A percentile compares a stretch with the other conserved stretches of the same genome.
phyloP scores from a whole-genome alignment of 2,888 invertebrate species.

The Piscicola geometra region DNA sequence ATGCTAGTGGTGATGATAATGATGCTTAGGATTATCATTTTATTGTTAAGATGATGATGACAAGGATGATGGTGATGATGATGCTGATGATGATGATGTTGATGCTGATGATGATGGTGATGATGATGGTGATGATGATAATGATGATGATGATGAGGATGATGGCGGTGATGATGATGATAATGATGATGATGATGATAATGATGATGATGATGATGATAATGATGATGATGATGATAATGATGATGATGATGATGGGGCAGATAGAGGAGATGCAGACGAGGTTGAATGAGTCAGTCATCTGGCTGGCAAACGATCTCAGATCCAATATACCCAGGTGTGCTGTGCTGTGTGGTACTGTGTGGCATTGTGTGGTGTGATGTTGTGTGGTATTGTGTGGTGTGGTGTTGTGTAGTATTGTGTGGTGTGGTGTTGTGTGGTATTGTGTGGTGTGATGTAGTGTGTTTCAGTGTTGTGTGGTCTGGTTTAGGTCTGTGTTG shows the following conservation, averaged over 20 bases:
- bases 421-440: too few species aligned
- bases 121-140: slow-evolving; percentile 14
- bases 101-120: slow-evolving; percentile 1
- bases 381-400: too few species aligned
- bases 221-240: too few species aligned
- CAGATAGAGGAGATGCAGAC: slow-evolving; percentile 30
- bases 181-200: not conserved
- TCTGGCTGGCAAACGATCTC: slow-evolving; percentile 25
- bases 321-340: slow-evolving; percentile 23
- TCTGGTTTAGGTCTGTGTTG: too few species aligned
- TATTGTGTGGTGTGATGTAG: too few species aligned
- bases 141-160: slow-evolving; percentile 15
- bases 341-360: not conserved
- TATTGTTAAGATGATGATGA: slow-evolving; percentile 20
- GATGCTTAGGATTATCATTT: not conserved
- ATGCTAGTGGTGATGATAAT: slow-evolving; percentile 21
- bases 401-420: too few species aligned
- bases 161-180: not conserved
- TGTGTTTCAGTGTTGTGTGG: too few species aligned
- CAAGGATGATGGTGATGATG: slow-evolving; percentile 32
- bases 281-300: slow-evolving; percentile 25
- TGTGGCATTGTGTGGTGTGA: too few species aligned
- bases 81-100: slow-evolving; percentile 33
- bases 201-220: too few species aligned
- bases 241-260: too few species aligned